phyloP scores from a whole-genome alignment of 2,113 vertebrate species.

The Myotis yumanensis region DNA sequence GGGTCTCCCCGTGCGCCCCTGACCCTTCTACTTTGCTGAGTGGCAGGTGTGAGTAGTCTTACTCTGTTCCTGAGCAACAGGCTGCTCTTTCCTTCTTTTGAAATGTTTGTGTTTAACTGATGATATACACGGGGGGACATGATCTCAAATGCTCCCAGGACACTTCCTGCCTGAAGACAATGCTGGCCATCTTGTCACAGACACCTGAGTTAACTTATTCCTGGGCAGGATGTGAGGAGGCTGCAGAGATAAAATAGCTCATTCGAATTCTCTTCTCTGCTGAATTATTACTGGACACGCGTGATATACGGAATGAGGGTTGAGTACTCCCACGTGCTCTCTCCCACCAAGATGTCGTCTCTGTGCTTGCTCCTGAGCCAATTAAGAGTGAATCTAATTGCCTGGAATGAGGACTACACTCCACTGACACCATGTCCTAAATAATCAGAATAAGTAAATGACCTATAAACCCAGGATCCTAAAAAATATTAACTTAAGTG shows the following conservation, averaged over 20 bases:
- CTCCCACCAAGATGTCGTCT: too few species aligned
- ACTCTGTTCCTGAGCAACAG: not conserved
- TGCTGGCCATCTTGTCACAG: not conserved
- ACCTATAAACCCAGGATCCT: not conserved
- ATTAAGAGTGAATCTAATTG: not conserved
- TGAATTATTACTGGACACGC: rapidly evolving
- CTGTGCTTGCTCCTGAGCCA: too few species aligned
- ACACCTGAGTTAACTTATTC: rapidly evolving
- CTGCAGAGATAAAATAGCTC: not conserved
- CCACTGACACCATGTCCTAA: not conserved
- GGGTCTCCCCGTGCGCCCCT: not conserved
- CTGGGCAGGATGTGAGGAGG: rapidly evolving
- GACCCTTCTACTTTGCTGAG: not conserved
- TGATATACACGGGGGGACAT: not conserved
- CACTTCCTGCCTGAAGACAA: too few species aligned
- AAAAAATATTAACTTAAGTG: not conserved
- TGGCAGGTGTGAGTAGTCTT: not conserved
- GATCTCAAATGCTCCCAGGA: not conserved
- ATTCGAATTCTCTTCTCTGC: not conserved
- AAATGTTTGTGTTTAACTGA: not conserved
- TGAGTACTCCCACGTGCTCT: not conserved
- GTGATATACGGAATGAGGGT: rapidly evolving
- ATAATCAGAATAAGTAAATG: not conserved
- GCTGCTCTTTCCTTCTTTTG: too few species aligned
- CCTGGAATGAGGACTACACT: not conserved